Base-by-base conservation (phyloP, 2,888 invertebrate genomes). In the Adelognathus sp. region DNA sequence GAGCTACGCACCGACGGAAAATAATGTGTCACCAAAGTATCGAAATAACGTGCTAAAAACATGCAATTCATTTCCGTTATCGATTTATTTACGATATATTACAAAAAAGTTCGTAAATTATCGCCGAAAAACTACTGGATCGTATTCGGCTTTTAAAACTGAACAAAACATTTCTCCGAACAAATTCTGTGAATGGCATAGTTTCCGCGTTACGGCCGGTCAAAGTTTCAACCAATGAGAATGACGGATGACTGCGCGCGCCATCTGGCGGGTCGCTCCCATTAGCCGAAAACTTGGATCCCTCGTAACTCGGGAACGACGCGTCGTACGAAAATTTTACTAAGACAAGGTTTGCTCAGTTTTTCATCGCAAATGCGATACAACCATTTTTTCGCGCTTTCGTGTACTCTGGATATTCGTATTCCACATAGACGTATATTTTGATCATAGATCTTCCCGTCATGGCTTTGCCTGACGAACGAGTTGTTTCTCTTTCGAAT, bases 381-480 rank as follows among this genome's bases (percentile, higher is more conserved):
- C 16, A 21, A 2, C 21, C 4, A 0, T 50, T 50, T 64, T 21
- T 18, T 46, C n/a, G 3, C 21, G 52, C 18, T 54, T 16, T 11
- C 16, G 5, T 5, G 11, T 7, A 14, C 16, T n/a, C 9, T 9
- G 16, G 31, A 31, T 33, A 11, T 33, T 33, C 7, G 31, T 6
- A 7, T 56, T 36, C 9, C 36, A 36, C 24, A 50, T 5, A 24
- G 11, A 9, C 14, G 7, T n/a, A 50, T 50, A n/a, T 50, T 24
- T 50, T 24, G 50, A 50, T 50, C 21, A 11, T 50, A 24, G 24
- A 50, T 50, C 50, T 50, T 50, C 24, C 50, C 24, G 50, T 66
- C 36, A 52, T 33, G 50, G 27, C 18, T 69, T 54, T 63, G 69
- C 61, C 41, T 69, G 78, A 66, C 36, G 64, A 74, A 63, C 69